phyloP scores from a whole-genome alignment of 1,140 invertebrate genomes.

The Pachyrhynchus sulphureomaculatus region DNA sequence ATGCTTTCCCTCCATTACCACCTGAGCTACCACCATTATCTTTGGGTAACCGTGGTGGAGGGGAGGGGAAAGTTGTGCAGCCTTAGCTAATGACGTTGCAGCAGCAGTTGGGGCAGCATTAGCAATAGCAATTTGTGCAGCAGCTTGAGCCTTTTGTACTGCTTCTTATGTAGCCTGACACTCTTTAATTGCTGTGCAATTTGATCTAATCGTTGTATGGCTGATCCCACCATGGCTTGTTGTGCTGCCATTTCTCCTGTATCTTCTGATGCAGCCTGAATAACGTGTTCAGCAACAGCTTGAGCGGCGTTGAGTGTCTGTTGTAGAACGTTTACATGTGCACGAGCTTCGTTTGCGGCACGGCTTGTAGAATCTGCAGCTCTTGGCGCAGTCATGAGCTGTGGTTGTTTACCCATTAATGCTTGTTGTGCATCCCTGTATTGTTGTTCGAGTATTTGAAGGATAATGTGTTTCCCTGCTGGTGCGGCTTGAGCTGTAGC shows the following conservation, averaged over 20 bases:
- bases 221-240: constrained; percentile 69
- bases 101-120: constrained; percentile 58
- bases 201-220: constrained; percentile 60
- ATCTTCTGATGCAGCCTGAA: constrained; percentile 64
- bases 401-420: constrained; percentile 64
- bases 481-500: constrained; percentile 69
- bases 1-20: constrained; percentile 2
- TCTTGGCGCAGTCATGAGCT: constrained; percentile 66
- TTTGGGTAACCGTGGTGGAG: constrained; percentile 23
- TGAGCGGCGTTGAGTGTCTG: constrained; percentile 69
- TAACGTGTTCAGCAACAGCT: constrained; percentile 65
- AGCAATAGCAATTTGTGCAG: constrained; percentile 56
- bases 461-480: constrained; percentile 63
- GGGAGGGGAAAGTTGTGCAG: constrained; percentile 29
- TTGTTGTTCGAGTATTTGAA: constrained; percentile 66
- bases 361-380: constrained; percentile 63
- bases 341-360: constrained; percentile 65
- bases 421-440: constrained; percentile 63
- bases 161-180: constrained; percentile 64
- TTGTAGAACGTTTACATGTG: constrained; percentile 57
- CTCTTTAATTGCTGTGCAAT: constrained; percentile 63
- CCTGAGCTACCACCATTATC: constrained; percentile 14
- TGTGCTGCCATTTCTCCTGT: constrained; percentile 68
- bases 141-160: constrained; percentile 61
- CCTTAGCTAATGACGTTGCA: constrained; percentile 46